Conservation (phyloP, 1,140 invertebrate species). For the Drosophila nigromelanica region DNA sequence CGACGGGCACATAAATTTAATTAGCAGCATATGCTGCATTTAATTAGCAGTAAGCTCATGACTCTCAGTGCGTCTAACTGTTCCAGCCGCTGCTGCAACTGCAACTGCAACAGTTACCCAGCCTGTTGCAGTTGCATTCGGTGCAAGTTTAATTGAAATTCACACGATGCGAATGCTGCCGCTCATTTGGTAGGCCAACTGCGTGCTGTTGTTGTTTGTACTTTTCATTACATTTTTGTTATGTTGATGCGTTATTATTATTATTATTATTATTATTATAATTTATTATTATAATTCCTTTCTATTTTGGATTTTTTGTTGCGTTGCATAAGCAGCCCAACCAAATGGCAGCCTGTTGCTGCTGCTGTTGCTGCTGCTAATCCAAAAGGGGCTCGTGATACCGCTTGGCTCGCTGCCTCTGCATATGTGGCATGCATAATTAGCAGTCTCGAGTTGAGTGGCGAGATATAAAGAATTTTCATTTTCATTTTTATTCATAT, state of each 20-base stretch:
- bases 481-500: slow-evolving; percentile 76
- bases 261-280: slow-evolving; percentile 30
- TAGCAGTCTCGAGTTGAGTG: slow-evolving; percentile 55
- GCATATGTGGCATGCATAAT: slow-evolving; percentile 79
- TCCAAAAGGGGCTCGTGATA: slow-evolving; percentile 20
- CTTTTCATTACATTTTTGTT: slow-evolving; percentile 41
- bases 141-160: slow-evolving; percentile 74
- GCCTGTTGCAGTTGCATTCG: slow-evolving; percentile 25
- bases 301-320: slow-evolving; percentile 53
- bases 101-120: slow-evolving; percentile 22
- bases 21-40: slow-evolving; percentile 80
- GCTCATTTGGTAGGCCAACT: slow-evolving; percentile 77
- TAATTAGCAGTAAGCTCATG: slow-evolving; percentile 79
- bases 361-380: slow-evolving; percentile 41
- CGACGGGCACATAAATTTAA: slow-evolving; percentile 80
- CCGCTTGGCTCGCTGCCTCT: slow-evolving; percentile 23
- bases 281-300: slow-evolving; percentile 60
- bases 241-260: slow-evolving; percentile 70
- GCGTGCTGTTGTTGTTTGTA: slow-evolving; percentile 55
- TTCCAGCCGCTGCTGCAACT: slow-evolving; percentile 12
- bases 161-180: slow-evolving; percentile 72
- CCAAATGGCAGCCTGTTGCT: slow-evolving; percentile 61
- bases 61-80: slow-evolving; percentile 53
- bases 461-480: slow-evolving; percentile 55
- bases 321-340: slow-evolving; percentile 44